A percentile compares a stretch with the other conserved stretches of the same genome.
Evolutionary conservation across 2,113 vertebrate species (phyloP).

Genomic region (Bucco capensis): DNA sequence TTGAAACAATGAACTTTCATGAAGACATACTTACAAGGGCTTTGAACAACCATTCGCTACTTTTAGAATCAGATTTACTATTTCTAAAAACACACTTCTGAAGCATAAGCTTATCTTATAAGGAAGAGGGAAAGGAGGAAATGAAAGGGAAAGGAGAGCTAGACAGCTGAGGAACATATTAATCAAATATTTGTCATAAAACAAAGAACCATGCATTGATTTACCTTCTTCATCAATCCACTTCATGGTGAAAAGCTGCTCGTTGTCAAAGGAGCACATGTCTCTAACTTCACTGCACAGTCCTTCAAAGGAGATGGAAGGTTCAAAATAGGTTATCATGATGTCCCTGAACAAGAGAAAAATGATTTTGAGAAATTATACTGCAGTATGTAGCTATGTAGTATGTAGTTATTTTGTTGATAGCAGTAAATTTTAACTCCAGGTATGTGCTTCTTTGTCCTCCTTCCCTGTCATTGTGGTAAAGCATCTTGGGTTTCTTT

Average conservation of each 20-base stretch:
- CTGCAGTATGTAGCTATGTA: accelerated
- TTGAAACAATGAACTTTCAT: neutral
- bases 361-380: neutral
- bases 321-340: slow-evolving; percentile 99
- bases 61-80: neutral
- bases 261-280: slow-evolving; percentile 97
- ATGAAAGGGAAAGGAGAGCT: neutral
- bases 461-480: neutral
- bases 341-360: slow-evolving; percentile 85
- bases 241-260: slow-evolving; percentile 99
- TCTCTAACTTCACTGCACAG: slow-evolving; percentile 91
- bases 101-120: neutral
- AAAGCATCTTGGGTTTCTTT: neutral
- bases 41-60: neutral
- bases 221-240: slow-evolving; percentile 99
- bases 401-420: neutral
- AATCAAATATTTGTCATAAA: neutral
- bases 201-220: neutral
- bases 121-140: neutral
- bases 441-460: neutral
- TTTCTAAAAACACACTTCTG: neutral
- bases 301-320: slow-evolving; percentile 92
- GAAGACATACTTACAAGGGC: neutral
- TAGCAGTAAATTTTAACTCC: neutral
- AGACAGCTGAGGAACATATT: neutral